A percentile compares a stretch with the other conserved stretches of the same genome.
These are phyloP conservation scores for Cyprinodon variegatus DNA, from an alignment of 2,113 vertebrate species.

Conservation along the genomic window DNA sequence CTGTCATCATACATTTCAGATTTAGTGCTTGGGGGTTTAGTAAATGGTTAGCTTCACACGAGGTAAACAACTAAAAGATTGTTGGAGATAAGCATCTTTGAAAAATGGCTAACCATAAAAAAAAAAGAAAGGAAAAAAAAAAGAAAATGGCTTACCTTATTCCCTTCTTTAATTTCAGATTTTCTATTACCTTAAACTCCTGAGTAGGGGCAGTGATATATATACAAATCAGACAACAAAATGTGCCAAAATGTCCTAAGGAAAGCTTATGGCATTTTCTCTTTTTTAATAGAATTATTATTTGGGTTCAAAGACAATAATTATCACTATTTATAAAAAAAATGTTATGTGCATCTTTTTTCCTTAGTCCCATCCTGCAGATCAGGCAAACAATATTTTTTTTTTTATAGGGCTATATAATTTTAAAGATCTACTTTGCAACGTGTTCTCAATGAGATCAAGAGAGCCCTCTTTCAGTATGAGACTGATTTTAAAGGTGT, in stretches of 20 bases:
- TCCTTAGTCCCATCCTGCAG: too few relatives aligned
- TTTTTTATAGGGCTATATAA: too few relatives aligned
- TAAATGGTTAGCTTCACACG: not conserved
- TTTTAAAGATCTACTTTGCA: not conserved
- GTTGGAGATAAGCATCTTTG: not conserved
- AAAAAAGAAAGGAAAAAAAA: too few relatives aligned
- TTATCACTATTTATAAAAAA: too few relatives aligned
- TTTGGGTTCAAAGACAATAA: too few relatives aligned
- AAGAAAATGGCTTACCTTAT: not conserved
- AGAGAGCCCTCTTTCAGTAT: not conserved
- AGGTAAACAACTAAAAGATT: not conserved
- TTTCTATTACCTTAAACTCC: not conserved
- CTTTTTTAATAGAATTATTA: too few relatives aligned
- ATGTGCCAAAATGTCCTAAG: not conserved
- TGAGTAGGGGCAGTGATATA: not conserved
- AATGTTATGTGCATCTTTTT: too few relatives aligned
- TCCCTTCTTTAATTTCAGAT: not conserved
- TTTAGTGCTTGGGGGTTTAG: not conserved
- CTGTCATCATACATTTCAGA: conserved; percentile 42
- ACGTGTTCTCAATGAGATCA: not conserved
- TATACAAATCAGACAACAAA: not conserved
- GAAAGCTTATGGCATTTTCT: too few relatives aligned
- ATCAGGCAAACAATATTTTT: too few relatives aligned
- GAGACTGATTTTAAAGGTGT: not conserved
- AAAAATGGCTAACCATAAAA: not conserved